Percentiles rank a stretch among this genome's conserved stretches.
phyloP scores from a whole-genome alignment of 2,888 invertebrate genomes.

The Tinea pellionella region DNA sequence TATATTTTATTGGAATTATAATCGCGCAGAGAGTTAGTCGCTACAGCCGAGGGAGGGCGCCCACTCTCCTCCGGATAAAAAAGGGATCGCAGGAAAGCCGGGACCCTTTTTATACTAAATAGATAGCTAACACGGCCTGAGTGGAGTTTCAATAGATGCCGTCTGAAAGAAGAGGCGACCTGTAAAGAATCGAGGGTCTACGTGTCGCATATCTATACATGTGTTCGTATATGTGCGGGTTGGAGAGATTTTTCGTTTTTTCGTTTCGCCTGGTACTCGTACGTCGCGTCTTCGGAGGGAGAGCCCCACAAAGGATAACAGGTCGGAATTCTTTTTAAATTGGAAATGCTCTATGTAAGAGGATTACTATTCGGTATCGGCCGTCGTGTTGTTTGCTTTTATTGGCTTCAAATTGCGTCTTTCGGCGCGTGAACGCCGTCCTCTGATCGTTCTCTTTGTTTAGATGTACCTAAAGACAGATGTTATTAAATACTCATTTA shows the following conservation, averaged over 20 bases:
- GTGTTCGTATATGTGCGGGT: conserved; percentile 16
- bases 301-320: conserved; percentile 62
- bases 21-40: conserved; percentile 10
- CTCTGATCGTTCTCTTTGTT: too few species aligned
- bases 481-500: too few species aligned
- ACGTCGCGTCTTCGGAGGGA: conserved; percentile 25
- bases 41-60: conserved; percentile 26
- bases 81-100: conserved; percentile 61
- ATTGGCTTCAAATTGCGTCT: conserved; percentile 9
- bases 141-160: conserved; percentile 70
- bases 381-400: conserved; percentile 12
- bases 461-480: too few species aligned
- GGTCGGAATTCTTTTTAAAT: conserved; percentile 67
- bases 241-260: conserved; percentile 48
- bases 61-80: conserved; percentile 52
- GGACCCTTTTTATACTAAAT: conserved; percentile 70
- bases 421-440: background rate
- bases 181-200: conserved; percentile 59
- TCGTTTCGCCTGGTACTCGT: conserved; percentile 55
- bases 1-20: too few species aligned
- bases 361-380: conserved; percentile 60
- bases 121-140: conserved; percentile 69
- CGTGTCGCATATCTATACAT: conserved; percentile 35
- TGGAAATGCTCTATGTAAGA: conserved; percentile 71
- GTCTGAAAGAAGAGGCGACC: conserved; percentile 66